Conservation (phyloP, 2,113 vertebrate genomes). For the Nerophis lumbriciformis region DNA sequence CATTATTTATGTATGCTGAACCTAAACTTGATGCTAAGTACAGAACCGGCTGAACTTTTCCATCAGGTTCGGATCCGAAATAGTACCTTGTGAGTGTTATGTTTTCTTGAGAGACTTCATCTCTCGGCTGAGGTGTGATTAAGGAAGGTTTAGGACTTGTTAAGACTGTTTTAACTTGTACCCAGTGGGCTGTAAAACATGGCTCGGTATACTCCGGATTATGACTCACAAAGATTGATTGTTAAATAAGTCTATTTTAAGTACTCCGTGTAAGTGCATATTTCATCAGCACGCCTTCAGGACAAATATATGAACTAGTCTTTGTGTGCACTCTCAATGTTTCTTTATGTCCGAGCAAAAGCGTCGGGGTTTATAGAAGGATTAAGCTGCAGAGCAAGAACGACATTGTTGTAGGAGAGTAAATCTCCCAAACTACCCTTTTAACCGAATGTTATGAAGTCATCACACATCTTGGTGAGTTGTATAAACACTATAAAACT, state of each 20-base stretch:
- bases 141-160: conserved; percentile 30
- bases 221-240: conserved; percentile 26
- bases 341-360: conserved; percentile 13
- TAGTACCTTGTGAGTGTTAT: conserved; percentile 44
- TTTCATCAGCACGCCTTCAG: conserved; percentile 31
- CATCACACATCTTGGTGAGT: background rate
- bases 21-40: background rate
- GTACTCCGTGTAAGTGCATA: background rate
- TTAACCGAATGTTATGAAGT: background rate
- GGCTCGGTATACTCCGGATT: conserved; percentile 30
- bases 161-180: conserved; percentile 10
- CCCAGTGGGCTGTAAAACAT: conserved; percentile 32
- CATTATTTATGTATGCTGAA: no score
- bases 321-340: conserved; percentile 5
- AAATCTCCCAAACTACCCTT: background rate
- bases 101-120: conserved; percentile 44
- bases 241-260: conserved; percentile 20
- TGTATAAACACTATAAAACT: background rate
- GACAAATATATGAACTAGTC: conserved; percentile 14
- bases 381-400: conserved; percentile 9
- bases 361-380: conserved; percentile 6
- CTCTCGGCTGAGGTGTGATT: conserved; percentile 18
- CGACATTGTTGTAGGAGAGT: background rate
- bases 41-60: conserved; percentile 31
- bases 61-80: conserved; percentile 42